Percentiles rank a stretch among this genome's conserved stretches.
Conservation (phyloP, 2,113 vertebrate species). For the Vulpes vulpes region DNA sequence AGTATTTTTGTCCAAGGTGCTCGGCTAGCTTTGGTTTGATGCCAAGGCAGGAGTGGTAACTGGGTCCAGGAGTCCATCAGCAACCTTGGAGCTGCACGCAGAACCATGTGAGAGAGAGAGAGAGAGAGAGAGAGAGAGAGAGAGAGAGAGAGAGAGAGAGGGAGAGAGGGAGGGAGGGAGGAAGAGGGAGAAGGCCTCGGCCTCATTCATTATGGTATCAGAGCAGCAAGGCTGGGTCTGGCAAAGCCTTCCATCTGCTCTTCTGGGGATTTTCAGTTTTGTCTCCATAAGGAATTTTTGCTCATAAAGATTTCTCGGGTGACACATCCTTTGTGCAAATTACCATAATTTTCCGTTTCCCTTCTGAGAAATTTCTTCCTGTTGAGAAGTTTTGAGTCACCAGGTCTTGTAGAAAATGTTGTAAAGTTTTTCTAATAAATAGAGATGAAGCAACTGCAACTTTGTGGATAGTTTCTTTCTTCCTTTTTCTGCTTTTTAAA, state of each 20-base stretch:
- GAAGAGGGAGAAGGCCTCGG: too few relatives aligned
- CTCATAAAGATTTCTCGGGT: slow-evolving; percentile 41
- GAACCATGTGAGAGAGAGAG: background rate
- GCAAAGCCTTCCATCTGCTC: background rate
- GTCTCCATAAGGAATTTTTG: slow-evolving; percentile 47
- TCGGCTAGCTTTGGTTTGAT: background rate
- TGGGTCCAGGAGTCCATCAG: background rate
- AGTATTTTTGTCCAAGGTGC: background rate
- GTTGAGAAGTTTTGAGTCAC: slow-evolving; percentile 61
- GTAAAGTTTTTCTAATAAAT: background rate
- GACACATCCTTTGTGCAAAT: slow-evolving; percentile 62
- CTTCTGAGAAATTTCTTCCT: slow-evolving; percentile 54
- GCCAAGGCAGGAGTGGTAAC: background rate
- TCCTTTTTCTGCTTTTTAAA: slow-evolving; percentile 4
- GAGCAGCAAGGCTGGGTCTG: background rate
- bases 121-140: too few relatives aligned
- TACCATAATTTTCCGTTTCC: slow-evolving; percentile 64
- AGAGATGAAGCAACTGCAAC: background rate
- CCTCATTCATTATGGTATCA: accelerated
- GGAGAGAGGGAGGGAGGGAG: too few relatives aligned
- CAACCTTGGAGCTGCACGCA: accelerated
- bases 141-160: too few relatives aligned
- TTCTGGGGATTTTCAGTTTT: slow-evolving; percentile 40
- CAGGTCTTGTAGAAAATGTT: slow-evolving; percentile 11
- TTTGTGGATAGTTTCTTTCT: background rate